Evolutionary conservation across 2,113 vertebrate species (phyloP).

Genomic region (Melanerpes formicivorus): DNA sequence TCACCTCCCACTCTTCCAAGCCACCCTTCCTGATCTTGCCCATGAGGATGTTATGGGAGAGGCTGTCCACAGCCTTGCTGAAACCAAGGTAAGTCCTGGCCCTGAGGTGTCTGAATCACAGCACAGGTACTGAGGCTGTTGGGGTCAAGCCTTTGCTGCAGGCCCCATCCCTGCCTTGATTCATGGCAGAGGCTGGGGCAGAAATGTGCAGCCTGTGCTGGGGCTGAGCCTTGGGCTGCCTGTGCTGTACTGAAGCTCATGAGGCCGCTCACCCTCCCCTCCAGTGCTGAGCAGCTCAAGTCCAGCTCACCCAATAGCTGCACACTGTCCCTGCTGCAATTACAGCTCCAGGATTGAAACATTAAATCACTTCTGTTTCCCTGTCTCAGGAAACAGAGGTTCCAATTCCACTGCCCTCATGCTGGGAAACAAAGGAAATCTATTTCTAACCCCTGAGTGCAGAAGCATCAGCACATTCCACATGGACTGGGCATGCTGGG

Average conservation of each 20-base stretch:
- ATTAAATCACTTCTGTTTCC: slow-evolving; percentile 57
- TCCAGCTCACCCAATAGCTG: slow-evolving; percentile 18
- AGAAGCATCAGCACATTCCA: slow-evolving; percentile 1
- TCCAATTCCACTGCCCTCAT: slow-evolving; percentile 26
- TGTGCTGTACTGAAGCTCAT: not conserved
- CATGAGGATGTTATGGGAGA: too few species aligned
- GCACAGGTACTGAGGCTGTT: not conserved
- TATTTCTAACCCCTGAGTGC: slow-evolving; percentile 23
- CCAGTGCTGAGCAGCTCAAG: not conserved
- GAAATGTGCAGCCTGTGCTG: not conserved
- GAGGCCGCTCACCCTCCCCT: not conserved
- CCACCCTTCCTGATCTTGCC: too few species aligned
- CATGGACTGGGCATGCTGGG: not conserved
- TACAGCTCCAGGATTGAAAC: slow-evolving; percentile 4
- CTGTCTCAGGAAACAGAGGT: slow-evolving; percentile 26
- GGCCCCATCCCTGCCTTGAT: not conserved
- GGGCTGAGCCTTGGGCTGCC: not conserved
- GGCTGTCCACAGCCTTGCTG: too few species aligned
- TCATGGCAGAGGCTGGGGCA: not conserved
- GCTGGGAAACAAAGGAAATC: slow-evolving; percentile 36
- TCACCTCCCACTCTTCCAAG: too few species aligned
- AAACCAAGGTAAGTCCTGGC: too few species aligned
- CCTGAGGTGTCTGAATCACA: not conserved
- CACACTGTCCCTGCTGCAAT: slow-evolving; percentile 9
- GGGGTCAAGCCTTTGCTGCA: not conserved